Percentiles rank a stretch among this genome's conserved stretches.
Conservation (phyloP, 2,113 vertebrate species). For the Ceyx cyanopectus region DNA sequence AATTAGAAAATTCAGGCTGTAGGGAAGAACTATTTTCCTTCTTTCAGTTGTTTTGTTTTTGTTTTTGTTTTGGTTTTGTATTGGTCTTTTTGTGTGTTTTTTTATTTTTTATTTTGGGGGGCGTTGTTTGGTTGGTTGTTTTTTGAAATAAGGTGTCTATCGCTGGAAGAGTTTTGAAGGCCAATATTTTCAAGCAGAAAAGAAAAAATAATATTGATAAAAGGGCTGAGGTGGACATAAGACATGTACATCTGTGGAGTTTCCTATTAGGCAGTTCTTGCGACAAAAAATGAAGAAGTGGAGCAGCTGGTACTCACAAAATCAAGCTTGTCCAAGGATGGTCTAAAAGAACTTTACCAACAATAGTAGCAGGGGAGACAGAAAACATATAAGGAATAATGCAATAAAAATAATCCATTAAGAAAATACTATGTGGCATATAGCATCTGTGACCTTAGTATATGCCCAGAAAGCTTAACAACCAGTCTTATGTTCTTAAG, state of each 20-base stretch:
- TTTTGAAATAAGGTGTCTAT: background rate
- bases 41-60: background rate
- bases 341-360: background rate
- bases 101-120: background rate
- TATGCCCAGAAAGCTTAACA: background rate
- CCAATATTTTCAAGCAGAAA: background rate
- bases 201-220: background rate
- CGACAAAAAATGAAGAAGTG: background rate
- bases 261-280: background rate
- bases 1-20: background rate
- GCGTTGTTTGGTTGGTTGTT: background rate
- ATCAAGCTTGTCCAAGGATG: background rate
- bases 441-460: background rate
- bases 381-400: background rate
- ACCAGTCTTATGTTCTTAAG: background rate
- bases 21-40: background rate
- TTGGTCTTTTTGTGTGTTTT: background rate
- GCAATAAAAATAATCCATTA: background rate
- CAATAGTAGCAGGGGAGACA: background rate
- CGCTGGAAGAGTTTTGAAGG: background rate
- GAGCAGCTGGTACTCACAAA: background rate
- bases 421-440: background rate
- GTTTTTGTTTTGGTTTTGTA: background rate
- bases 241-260: rapidly evolving
- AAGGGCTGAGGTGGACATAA: background rate